A percentile compares a stretch with the other conserved stretches of the same genome.
These are phyloP conservation scores for Dyspetes luteomarginatus DNA, from an alignment of 2,888 invertebrate species.

Conservation along the genomic window DNA sequence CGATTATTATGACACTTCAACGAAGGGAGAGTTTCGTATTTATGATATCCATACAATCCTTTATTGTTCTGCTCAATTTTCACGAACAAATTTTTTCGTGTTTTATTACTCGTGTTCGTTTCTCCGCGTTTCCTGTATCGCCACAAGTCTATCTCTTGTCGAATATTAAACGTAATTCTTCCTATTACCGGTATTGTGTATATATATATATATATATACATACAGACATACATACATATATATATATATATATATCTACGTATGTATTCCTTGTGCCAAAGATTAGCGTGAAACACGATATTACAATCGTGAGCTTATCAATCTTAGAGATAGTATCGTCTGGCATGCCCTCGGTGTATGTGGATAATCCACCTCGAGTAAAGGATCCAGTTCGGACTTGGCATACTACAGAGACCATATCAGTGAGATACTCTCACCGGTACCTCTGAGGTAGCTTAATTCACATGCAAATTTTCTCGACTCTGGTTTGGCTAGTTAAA, in stretches of 20 bases:
- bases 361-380: constrained; percentile 52
- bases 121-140: not conserved
- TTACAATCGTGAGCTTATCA: constrained; percentile 61
- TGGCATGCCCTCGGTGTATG: constrained; percentile 44
- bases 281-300: constrained; percentile 64
- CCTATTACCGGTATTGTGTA: not conserved
- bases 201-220: not conserved
- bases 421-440: constrained; percentile 17
- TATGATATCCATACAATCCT: not conserved
- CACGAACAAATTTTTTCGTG: constrained; percentile 42
- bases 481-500: constrained; percentile 21
- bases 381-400: constrained; percentile 51
- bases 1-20: too few species aligned
- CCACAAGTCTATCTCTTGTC: constrained; percentile 15
- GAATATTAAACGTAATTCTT: not conserved
- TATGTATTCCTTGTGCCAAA: constrained; percentile 46
- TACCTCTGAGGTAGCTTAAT: constrained; percentile 39
- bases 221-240: not conserved
- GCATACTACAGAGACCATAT: constrained; percentile 25
- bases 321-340: constrained; percentile 63
- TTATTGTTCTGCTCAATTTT: not conserved
- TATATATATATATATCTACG: not conserved
- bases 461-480: constrained; percentile 51
- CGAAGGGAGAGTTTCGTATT: not conserved
- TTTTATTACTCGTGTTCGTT: constrained; percentile 22